Evolutionary conservation across 2,113 vertebrate genomes (phyloP), one percentile per base, ranked within the genome.

Genomic region (Rhagologus leucostigma): DNA sequence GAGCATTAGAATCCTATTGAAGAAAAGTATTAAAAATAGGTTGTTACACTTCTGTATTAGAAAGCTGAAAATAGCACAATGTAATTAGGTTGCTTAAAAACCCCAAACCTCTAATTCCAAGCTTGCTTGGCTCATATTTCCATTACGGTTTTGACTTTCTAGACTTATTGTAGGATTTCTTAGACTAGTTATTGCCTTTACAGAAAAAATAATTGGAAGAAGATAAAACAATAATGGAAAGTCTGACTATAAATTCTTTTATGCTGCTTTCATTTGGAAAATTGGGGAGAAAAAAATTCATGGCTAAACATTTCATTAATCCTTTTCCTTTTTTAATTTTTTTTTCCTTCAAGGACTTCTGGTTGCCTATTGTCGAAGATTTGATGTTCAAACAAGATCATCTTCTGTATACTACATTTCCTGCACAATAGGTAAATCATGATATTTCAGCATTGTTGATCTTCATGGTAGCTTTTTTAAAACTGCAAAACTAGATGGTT

Each of bases 291-390:
- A 24, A 69, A 81, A 69, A 60, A n/a, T 1, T 33, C 0, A 11
- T 44, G 32, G 22, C 22, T 68, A 76, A 80, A 55, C 39, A 59
- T 49, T 56, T 81, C 4, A n/a, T 86, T 77, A 79, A 46, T 62
- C 2, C 1, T 42, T 50, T 57, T 50, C 32, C 13, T n/a, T 64
- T 69, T 20, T 6, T 2, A 7, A 2, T 41, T 30, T 39, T 39
- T 56, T 56, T 52, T 49, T 16, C 37, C 9, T 49, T 95, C 37
- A 97, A 99, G 99, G 99, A 56, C 98, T 99, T 46, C 97, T 99
- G 96, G 98, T 99, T 95, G 99, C 99, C 13, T 99, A 99, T 96
- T 99, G 99, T 96, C 98, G 99, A 98, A 98, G 99, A 97, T 99
- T 99, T 98, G 99, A 99, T 95, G 98, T 99, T 87, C 99, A 98